A percentile compares a stretch with the other conserved stretches of the same genome.
Conservation (phyloP, 2,888 invertebrate genomes). For the Orchestes rusci region DNA sequence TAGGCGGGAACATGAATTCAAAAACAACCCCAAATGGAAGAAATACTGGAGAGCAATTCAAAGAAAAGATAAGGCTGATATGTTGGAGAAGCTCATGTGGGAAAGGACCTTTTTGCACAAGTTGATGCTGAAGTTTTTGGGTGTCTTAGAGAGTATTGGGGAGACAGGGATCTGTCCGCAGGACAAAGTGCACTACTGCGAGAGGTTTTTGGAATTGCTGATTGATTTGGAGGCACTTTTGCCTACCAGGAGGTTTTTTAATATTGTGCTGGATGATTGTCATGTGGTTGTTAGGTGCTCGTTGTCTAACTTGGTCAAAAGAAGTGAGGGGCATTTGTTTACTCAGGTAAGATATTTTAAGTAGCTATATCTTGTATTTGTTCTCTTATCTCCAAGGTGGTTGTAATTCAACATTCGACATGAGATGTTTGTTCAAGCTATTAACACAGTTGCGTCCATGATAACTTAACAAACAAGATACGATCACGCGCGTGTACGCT, state of each 20-base stretch:
- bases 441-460: too few relatives aligned
- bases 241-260: slow-evolving; percentile 94
- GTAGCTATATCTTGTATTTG: too few relatives aligned
- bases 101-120: slow-evolving; percentile 79
- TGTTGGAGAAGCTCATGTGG: slow-evolving; percentile 66
- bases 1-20: slow-evolving; percentile 80
- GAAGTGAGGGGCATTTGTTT: slow-evolving; percentile 85
- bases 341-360: slow-evolving; percentile 85
- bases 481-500: too few relatives aligned
- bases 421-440: too few relatives aligned
- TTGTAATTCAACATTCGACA: too few relatives aligned
- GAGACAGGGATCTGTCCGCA: slow-evolving; percentile 52
- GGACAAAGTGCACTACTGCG: slow-evolving; percentile 72
- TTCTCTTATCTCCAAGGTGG: too few relatives aligned
- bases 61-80: slow-evolving; percentile 72
- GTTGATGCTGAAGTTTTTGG: slow-evolving; percentile 83
- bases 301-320: slow-evolving; percentile 63
- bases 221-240: slow-evolving; percentile 93
- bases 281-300: slow-evolving; percentile 88
- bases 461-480: too few relatives aligned
- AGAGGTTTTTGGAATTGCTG: slow-evolving; percentile 90
- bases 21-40: slow-evolving; percentile 78
- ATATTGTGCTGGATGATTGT: slow-evolving; percentile 89
- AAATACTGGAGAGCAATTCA: slow-evolving; percentile 88
- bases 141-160: slow-evolving; percentile 68